These are phyloP conservation scores for Gymnoscopelus microlampas DNA, from an alignment of 2,797 vertebrate species.

Conservation along the genomic window DNA sequence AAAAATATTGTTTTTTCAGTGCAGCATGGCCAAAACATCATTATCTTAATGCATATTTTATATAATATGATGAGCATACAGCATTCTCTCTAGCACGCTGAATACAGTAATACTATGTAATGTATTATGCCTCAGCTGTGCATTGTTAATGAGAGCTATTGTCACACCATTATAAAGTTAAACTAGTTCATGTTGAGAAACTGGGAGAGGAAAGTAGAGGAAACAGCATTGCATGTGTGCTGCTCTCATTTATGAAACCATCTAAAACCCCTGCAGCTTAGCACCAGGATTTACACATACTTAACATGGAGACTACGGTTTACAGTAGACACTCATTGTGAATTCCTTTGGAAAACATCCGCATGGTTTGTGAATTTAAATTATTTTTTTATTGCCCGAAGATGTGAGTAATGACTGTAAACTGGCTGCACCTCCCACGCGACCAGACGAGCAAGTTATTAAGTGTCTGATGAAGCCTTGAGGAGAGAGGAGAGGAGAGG, in stretches of 20 bases:
- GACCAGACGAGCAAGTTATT: slow-evolving; percentile 42
- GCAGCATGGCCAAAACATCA: too few species aligned
- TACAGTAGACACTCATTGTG: slow-evolving; percentile 19
- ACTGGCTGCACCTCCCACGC: slow-evolving; percentile 55
- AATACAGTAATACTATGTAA: slow-evolving; percentile 1
- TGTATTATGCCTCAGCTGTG: background rate
- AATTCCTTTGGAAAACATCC: slow-evolving; percentile 35
- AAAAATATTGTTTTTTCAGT: too few species aligned
- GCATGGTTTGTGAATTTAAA: slow-evolving; percentile 36
- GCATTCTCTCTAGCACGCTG: background rate
- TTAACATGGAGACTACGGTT: slow-evolving; percentile 9
- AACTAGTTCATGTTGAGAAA: slow-evolving; percentile 5
- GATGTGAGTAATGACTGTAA: slow-evolving; percentile 62
- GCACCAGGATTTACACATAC: slow-evolving; percentile 3
- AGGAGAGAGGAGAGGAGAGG: slow-evolving; percentile 21
- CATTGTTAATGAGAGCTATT: background rate
- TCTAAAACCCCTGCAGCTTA: slow-evolving; percentile 24
- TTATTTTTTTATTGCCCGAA: slow-evolving; percentile 31
- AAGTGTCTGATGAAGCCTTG: slow-evolving; percentile 48
- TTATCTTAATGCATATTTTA: background rate
- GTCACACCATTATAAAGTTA: slow-evolving; percentile 18
- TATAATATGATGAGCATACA: background rate
- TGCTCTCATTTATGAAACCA: slow-evolving; percentile 9
- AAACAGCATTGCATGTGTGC: slow-evolving; percentile 10
- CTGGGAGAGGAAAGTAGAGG: background rate